Percentiles rank a stretch among this genome's conserved stretches.
phyloP scores from a whole-genome alignment of 1,140 invertebrate species.

The Rhyacophila brunnea region DNA sequence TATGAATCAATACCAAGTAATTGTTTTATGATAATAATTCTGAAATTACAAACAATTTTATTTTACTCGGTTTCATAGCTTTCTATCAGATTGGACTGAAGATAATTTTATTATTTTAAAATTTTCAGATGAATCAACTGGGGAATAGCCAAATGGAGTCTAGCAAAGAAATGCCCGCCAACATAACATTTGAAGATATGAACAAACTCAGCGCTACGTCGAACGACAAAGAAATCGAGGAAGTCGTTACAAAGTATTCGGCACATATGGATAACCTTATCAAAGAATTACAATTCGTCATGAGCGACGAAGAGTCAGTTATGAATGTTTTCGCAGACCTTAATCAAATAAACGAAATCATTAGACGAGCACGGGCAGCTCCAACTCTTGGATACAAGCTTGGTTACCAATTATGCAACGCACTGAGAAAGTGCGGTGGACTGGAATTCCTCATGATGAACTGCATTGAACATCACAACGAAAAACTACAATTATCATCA shows the following conservation, averaged over 20 bases:
- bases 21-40: too few species aligned
- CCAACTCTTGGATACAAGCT: slow-evolving; percentile 88
- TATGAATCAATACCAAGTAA: too few species aligned
- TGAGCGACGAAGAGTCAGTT: slow-evolving; percentile 54
- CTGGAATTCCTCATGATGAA: slow-evolving; percentile 86
- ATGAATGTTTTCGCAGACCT: slow-evolving; percentile 63
- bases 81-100: too few species aligned
- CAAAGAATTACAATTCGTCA: slow-evolving; percentile 53
- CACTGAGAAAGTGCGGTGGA: slow-evolving; percentile 80
- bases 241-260: slow-evolving; percentile 79
- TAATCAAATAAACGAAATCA: slow-evolving; percentile 77
- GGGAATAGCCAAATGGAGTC: slow-evolving; percentile 60
- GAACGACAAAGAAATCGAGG: slow-evolving; percentile 73
- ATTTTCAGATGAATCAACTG: slow-evolving; percentile 60
- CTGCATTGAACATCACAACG: slow-evolving; percentile 66
- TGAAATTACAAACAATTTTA: too few species aligned
- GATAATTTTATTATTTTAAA: too few species aligned
- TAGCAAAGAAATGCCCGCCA: slow-evolving; percentile 62
- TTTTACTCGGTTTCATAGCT: too few species aligned
- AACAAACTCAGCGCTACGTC: slow-evolving; percentile 71
- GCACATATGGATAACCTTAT: slow-evolving; percentile 68
- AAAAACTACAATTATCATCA: slow-evolving; percentile 68
- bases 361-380: slow-evolving; percentile 87
- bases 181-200: slow-evolving; percentile 75
- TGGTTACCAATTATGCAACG: slow-evolving; percentile 82